phyloP scores from a whole-genome alignment of 2,888 invertebrate genomes.

The Ferdinandea cuprea region DNA sequence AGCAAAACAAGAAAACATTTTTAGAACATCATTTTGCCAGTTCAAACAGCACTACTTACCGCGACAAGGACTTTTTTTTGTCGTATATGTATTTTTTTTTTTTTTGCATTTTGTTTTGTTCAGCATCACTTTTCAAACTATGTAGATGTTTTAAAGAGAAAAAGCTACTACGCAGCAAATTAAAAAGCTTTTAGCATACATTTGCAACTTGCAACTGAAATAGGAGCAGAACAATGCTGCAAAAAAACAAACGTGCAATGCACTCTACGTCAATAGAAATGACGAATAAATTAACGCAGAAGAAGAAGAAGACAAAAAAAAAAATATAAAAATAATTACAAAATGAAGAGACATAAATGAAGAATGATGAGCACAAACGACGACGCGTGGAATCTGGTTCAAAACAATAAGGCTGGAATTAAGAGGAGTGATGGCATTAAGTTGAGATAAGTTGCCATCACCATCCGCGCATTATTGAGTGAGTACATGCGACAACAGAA shows the following conservation, averaged over 20 bases:
- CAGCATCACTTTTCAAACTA: neutral
- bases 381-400: conserved; percentile 53
- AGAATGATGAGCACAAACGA: conserved; percentile 47
- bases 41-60: conserved; percentile 49
- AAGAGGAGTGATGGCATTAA: neutral
- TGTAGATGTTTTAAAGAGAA: conserved; percentile 18
- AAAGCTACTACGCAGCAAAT: conserved; percentile 66
- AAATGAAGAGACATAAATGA: conserved; percentile 46
- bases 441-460: conserved; percentile 41
- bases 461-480: neutral
- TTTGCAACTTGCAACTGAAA: neutral
- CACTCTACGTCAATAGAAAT: conserved; percentile 40
- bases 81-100: too few relatives aligned
- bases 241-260: conserved; percentile 35
- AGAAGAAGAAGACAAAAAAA: conserved; percentile 21
- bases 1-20: conserved; percentile 7
- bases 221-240: conserved; percentile 31
- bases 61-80: conserved; percentile 8
- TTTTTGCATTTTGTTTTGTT: neutral
- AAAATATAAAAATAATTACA: conserved; percentile 57
- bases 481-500: conserved; percentile 43
- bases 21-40: conserved; percentile 35
- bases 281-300: conserved; percentile 44
- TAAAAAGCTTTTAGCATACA: conserved; percentile 69
- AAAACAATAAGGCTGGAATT: conserved; percentile 31